Base-by-base conservation (phyloP, 1,140 invertebrate species). In the Dinothrombium tinctorium region DNA sequence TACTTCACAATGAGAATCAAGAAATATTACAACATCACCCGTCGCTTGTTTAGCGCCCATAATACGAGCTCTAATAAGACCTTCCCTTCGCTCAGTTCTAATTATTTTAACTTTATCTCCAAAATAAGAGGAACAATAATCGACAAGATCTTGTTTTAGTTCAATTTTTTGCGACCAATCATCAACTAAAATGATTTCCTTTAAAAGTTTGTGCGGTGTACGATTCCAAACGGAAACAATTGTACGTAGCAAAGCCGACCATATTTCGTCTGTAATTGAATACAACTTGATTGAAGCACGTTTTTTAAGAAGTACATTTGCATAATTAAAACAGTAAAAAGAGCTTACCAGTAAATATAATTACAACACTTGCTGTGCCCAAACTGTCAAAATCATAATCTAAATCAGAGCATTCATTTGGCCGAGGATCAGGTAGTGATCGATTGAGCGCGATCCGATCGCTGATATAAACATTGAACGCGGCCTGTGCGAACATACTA, bases 1-100 rank as follows among this genome's bases (percentile, higher is more conserved):
- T 20, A 36, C 71, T 67, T 94, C 86, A 62, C 84, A 90, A 58
- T 94, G 87, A n/a, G 84, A 81, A 61, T 94, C 87, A 26, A 90
- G 63, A 58, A 92, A 90, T n/a, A 89, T 66, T 14, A 94, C 59
- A 17, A 84, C 77, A 56, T 89, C 72, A 0, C 80, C 82, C 19
- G 56, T 63, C 6, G 83, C 78, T 33, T 62, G 59, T 37, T 69
- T 64, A 2, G 83, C 82, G 19, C 84, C 84, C 35, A 67, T 66
- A 40, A 90, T 60, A 35, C 84, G 64, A 2, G 86, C 82, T 31
- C 74, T 59, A 54, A 90, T 90, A 19, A 92, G 60, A 17, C 86
- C 86, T 50, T 73, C 63, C 37, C 84, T 66, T 50, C 74, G 61
- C 21, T 69, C 67, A 20, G 84, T 60, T 26, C 79, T 61, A 12